Evolutionary conservation across 2,113 vertebrate species (phyloP).

Genomic region (Talpa occidentalis): DNA sequence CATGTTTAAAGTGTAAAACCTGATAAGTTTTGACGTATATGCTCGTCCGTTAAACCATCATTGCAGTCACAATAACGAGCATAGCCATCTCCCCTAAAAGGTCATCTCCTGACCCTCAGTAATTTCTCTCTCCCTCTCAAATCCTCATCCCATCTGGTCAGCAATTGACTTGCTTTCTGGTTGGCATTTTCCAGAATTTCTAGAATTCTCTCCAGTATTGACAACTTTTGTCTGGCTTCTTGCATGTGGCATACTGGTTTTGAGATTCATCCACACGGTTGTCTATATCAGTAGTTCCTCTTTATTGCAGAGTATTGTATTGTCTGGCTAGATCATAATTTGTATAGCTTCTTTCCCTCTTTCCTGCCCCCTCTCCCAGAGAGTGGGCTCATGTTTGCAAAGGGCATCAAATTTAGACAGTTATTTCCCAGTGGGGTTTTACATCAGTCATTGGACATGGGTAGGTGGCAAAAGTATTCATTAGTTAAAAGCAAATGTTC

Average conservation of each 20-base stretch:
- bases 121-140: not conserved
- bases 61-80: not conserved
- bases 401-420: not conserved
- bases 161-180: not conserved
- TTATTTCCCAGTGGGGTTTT: not conserved
- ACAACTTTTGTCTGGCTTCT: not conserved
- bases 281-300: not conserved
- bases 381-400: not conserved
- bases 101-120: not conserved
- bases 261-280: not conserved
- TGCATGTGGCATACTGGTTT: not conserved
- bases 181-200: not conserved
- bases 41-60: not conserved
- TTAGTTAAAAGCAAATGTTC: not conserved
- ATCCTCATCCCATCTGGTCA: fast-evolving
- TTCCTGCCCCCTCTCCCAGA: not conserved
- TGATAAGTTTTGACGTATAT: not conserved
- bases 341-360: not conserved
- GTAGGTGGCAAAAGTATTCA: not conserved
- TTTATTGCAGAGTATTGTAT: not conserved
- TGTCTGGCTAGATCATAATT: not conserved
- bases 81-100: not conserved
- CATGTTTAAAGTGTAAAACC: not conserved
- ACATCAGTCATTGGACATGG: not conserved
- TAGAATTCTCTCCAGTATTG: not conserved